Evolutionary conservation across 2,797 vertebrate genomes (phyloP), one percentile per base, ranked within the genome.

Genomic region (Bufotes viridis): DNA sequence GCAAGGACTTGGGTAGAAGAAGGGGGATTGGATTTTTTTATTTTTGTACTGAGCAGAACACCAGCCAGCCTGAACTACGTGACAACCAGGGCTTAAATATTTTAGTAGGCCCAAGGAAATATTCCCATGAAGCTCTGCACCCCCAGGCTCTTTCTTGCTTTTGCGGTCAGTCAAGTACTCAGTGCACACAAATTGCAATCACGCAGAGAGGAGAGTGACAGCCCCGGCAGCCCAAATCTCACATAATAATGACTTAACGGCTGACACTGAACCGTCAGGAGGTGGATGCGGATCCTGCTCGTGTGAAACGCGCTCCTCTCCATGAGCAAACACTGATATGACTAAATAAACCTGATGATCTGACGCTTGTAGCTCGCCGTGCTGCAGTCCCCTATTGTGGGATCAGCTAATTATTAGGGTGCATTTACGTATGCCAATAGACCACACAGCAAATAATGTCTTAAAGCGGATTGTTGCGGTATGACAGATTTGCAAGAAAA

Each of bases 1-100:
- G 22, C 74, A 4, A 3, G 70, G 70, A 74, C 9, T 12, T 8
- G 42, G 20, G 42, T 6, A 10, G 9, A 29, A 42, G 42, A 22
- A 9, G 51, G 20, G 74, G 51, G 51, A 51, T 22, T 7, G 42
- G 18, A 49, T 20, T 20, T 12, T 74, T 49, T 11, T 6, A 8
- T 42, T 42, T 72, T 72, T 15, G 13, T 29, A 42, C 20, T 63
- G 12, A 13, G 60, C 60, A 55, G 42, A 22, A 10, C 7, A 20
- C 7, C 67, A 72, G 24, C 53, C 22, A 24, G 24, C 78, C 76
- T 29, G 29, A 61, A 57, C 90, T 91, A 90, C 60, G 82, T 63
- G 65, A 82, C 81, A 53, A 91, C 92, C 91, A 92, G 88, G 91
- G 90, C 91, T 92, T 88, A 87, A 81, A 90, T 79, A 72, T 65